Evolutionary conservation across 2,888 invertebrate species (phyloP).

Genomic region (Glaucopsyche alexis): DNA sequence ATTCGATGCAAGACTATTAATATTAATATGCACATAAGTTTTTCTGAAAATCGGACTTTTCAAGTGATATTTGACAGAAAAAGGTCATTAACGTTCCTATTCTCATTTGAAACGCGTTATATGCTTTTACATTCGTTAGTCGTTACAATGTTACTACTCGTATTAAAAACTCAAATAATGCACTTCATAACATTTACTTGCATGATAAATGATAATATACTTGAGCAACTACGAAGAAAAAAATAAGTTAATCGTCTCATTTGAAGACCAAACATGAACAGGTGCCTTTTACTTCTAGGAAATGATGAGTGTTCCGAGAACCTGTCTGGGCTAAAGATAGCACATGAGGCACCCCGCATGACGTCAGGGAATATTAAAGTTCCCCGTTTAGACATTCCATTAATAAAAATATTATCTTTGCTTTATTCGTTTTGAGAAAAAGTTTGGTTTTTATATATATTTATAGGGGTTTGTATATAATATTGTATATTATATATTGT

Average conservation of each 20-base stretch:
- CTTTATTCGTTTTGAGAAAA: background rate
- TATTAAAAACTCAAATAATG: background rate
- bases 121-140: no score
- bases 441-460: no score
- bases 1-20: no score
- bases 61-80: no score
- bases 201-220: background rate
- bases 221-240: conserved; percentile 12
- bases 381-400: background rate
- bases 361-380: conserved; percentile 45
- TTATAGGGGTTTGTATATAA: no score
- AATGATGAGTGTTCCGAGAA: conserved; percentile 59
- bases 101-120: no score
- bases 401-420: background rate
- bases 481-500: no score
- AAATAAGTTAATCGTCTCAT: conserved; percentile 59
- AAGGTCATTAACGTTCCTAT: no score
- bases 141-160: background rate
- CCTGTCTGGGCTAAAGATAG: conserved; percentile 44
- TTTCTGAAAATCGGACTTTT: no score
- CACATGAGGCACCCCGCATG: conserved; percentile 44
- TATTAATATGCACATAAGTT: no score
- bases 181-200: background rate
- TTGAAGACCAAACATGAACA: conserved; percentile 55
- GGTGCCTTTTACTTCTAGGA: conserved; percentile 62